Percentiles rank a stretch among this genome's conserved stretches.
These are phyloP conservation scores for Crocodylus rhombifer DNA, from an alignment of 2,797 vertebrate species.

Conservation along the genomic window DNA sequence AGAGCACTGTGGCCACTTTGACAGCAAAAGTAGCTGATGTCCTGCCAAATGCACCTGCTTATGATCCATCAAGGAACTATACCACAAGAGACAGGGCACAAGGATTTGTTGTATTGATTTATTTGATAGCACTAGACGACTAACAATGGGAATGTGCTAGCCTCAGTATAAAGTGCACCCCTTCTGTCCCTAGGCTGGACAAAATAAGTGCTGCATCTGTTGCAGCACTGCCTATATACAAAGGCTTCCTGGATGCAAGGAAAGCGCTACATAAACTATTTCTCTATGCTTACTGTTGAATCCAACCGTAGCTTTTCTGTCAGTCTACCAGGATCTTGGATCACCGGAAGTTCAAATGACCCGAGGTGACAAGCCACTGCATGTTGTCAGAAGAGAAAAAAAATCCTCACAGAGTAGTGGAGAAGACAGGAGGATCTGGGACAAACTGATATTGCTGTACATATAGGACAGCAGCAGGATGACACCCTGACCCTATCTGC, in stretches of 20 bases:
- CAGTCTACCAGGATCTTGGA: not conserved
- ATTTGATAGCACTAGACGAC: not conserved
- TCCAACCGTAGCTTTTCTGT: not conserved
- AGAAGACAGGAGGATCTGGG: rapidly evolving
- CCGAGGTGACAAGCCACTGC: not conserved
- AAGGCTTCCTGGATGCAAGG: not conserved
- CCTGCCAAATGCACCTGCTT: not conserved
- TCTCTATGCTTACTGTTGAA: not conserved
- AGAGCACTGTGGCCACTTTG: not conserved
- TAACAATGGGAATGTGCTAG: not conserved
- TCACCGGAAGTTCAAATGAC: rapidly evolving
- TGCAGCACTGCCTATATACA: rapidly evolving
- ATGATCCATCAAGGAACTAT: not conserved
- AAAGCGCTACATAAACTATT: not conserved
- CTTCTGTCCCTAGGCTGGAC: not conserved
- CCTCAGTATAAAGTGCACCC: not conserved
- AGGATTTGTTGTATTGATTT: not conserved
- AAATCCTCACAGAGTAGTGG: not conserved
- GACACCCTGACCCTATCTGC: not conserved
- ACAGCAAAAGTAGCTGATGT: not conserved
- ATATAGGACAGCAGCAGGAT: not conserved
- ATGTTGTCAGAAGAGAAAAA: rapidly evolving
- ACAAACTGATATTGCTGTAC: not conserved
- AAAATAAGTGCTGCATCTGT: not conserved
- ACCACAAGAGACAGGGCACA: not conserved